Percentiles rank a stretch among this genome's conserved stretches.
Evolutionary conservation across 1,140 invertebrate species (phyloP).

Genomic region (Anagrus nilaparvatae): DNA sequence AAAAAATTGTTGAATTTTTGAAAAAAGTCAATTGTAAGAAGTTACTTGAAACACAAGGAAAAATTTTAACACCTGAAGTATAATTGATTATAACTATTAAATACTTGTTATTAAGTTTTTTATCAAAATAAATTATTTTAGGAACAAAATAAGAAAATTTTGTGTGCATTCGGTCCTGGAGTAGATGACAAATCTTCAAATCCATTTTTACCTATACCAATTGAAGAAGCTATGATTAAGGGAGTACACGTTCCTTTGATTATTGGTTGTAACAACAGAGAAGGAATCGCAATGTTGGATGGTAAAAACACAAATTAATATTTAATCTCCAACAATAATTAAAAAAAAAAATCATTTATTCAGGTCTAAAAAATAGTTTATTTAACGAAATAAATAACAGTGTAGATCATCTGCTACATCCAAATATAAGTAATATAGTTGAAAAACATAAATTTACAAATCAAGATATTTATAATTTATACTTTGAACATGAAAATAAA

Average conservation of each 20-base stretch:
- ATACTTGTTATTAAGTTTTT: conserved; percentile 2
- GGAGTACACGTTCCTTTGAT: conserved; percentile 50
- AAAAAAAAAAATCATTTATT: no score
- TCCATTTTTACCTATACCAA: conserved; percentile 36
- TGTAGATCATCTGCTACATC: no score
- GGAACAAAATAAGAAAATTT: conserved; percentile 15
- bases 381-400: no score
- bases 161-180: conserved; percentile 23
- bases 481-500: conserved; percentile 31
- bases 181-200: conserved; percentile 27
- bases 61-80: not conserved
- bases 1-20: not conserved
- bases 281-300: no score
- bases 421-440: no score
- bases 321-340: no score
- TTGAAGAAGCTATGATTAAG: conserved; percentile 26
- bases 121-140: conserved; percentile 11
- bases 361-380: no score
- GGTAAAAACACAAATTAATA: no score
- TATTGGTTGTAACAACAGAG: conserved; percentile 47
- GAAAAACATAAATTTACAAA: no score
- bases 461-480: conserved; percentile 15
- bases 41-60: not conserved
- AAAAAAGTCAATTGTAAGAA: not conserved
- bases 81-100: not conserved